A percentile compares a stretch with the other conserved stretches of the same genome.
phyloP scores from a whole-genome alignment of 2,888 invertebrate species.

The Melangyna quadrimaculata region DNA sequence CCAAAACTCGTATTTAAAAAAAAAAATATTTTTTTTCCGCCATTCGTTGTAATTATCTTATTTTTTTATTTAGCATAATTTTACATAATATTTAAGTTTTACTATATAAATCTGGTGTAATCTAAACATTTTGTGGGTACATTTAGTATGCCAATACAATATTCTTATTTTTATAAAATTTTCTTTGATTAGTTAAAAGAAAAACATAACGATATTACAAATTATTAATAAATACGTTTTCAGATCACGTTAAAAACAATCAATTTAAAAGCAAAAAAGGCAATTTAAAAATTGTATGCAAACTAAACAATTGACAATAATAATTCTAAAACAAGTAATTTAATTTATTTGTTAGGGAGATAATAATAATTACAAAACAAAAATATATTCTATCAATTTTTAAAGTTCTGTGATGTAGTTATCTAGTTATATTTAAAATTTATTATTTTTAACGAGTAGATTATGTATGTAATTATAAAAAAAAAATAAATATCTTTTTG shows the following conservation, averaged over 20 bases:
- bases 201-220: background rate
- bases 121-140: background rate
- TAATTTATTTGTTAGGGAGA: slow-evolving; percentile 30
- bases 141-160: slow-evolving; percentile 69
- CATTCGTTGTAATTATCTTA: slow-evolving; percentile 61
- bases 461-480: slow-evolving; percentile 34
- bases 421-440: slow-evolving; percentile 78
- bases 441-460: slow-evolving; percentile 59
- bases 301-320: background rate
- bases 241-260: background rate
- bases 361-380: slow-evolving; percentile 23
- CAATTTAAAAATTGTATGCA: background rate
- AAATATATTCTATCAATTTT: slow-evolving; percentile 38
- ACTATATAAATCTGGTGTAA: slow-evolving; percentile 49
- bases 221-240: background rate
- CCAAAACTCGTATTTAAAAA: background rate
- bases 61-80: slow-evolving; percentile 18
- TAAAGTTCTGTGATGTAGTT: slow-evolving; percentile 77
- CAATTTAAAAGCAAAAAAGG: slow-evolving; percentile 27
- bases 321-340: background rate
- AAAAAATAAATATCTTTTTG: slow-evolving; percentile 53
- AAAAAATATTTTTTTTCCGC: slow-evolving; percentile 43
- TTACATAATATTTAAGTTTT: slow-evolving; percentile 28
- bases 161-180: slow-evolving; percentile 25
- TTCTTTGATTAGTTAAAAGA: background rate